These are phyloP conservation scores for Gnatocerus cornutus DNA, from an alignment of 2,888 invertebrate species.

Conservation along the genomic window DNA sequence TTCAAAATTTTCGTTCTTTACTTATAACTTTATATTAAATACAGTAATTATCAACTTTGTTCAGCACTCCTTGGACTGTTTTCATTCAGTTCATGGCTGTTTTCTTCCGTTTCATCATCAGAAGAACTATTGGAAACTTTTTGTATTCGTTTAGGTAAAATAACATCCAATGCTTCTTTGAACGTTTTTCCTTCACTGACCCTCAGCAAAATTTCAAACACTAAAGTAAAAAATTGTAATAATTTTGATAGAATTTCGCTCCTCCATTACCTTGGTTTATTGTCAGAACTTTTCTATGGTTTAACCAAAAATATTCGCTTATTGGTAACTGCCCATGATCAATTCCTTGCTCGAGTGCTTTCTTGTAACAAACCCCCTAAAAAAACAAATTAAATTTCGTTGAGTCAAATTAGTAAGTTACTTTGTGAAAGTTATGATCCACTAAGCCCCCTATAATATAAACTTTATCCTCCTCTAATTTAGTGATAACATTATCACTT, in stretches of 20 bases:
- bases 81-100: no score
- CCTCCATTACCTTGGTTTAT: constrained; percentile 90
- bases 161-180: constrained; percentile 84
- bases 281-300: constrained; percentile 93
- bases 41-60: no score
- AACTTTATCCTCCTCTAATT: constrained; percentile 82
- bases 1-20: no score
- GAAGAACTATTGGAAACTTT: constrained; percentile 42
- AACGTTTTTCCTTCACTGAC: constrained; percentile 86
- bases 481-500: constrained; percentile 88
- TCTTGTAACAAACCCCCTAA: constrained; percentile 88
- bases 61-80: no score
- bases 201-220: constrained; percentile 87
- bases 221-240: constrained; percentile 70
- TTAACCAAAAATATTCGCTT: constrained; percentile 91
- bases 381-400: no score
- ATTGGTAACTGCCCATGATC: constrained; percentile 91
- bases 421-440: constrained; percentile 97
- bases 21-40: no score
- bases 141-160: constrained; percentile 77
- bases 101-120: background rate
- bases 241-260: no score
- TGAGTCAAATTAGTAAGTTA: no score
- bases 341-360: constrained; percentile 86
- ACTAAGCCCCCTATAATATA: constrained; percentile 98